A percentile compares a stretch with the other conserved stretches of the same genome.
Conservation (phyloP, 2,888 invertebrate genomes). For the Ptilodon capucinus region DNA sequence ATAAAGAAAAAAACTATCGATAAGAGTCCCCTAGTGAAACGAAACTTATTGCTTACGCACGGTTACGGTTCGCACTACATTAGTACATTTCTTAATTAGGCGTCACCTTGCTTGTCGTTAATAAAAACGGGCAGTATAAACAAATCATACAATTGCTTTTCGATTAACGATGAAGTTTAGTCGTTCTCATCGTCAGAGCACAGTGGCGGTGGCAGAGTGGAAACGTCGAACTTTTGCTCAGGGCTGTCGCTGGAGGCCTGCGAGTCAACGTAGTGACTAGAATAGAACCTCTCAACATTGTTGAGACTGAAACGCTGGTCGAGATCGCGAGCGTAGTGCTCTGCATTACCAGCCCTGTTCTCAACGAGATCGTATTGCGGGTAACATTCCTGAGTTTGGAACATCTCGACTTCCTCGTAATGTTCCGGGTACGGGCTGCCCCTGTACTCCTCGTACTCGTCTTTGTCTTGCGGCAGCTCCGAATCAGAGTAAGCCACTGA, state of each 20-base stretch:
- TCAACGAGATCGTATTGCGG: slow-evolving; percentile 70
- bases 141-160: slow-evolving; percentile 3
- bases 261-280: slow-evolving; percentile 81
- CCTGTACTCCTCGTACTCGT: slow-evolving; percentile 72
- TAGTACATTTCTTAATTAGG: too few species aligned
- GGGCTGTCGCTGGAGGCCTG: slow-evolving; percentile 86
- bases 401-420: slow-evolving; percentile 71
- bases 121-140: too few species aligned
- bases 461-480: slow-evolving; percentile 69
- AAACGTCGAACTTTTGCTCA: slow-evolving; percentile 89
- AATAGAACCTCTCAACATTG: slow-evolving; percentile 75
- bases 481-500: slow-evolving; percentile 74
- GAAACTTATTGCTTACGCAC: slow-evolving; percentile 1
- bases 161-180: slow-evolving; percentile 33
- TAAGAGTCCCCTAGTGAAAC: too few species aligned
- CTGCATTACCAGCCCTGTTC: slow-evolving; percentile 44
- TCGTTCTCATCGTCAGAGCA: slow-evolving; percentile 89
- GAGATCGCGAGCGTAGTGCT: slow-evolving; percentile 65
- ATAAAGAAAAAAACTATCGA: too few species aligned
- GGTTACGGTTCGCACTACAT: too few species aligned
- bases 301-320: slow-evolving; percentile 77
- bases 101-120: too few species aligned
- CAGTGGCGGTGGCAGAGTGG: slow-evolving; percentile 89
- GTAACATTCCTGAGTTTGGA: slow-evolving; percentile 74
- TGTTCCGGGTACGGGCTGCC: slow-evolving; percentile 76